Conservation (phyloP, 2,113 vertebrate species). For the Anseranas semipalmata region DNA sequence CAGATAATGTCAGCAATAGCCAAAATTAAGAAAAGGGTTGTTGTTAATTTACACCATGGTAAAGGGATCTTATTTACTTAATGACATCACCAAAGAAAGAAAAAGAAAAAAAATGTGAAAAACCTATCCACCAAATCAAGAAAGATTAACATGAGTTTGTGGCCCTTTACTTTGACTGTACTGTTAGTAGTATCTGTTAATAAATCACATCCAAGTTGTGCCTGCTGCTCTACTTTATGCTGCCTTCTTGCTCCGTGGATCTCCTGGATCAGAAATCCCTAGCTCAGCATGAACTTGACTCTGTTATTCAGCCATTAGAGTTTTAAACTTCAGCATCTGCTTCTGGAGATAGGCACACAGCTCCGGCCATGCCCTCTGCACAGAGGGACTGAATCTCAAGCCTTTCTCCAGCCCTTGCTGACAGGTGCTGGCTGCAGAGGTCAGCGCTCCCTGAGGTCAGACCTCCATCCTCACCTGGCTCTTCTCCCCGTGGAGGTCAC, state of each 20-base stretch:
- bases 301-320: background rate
- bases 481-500: background rate
- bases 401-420: fast-evolving
- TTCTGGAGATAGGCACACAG: fast-evolving
- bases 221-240: background rate
- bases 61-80: background rate
- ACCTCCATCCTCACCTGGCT: background rate
- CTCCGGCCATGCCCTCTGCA: background rate
- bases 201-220: background rate
- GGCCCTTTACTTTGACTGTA: background rate
- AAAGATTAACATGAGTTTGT: background rate
- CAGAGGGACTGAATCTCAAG: background rate
- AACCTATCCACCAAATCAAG: background rate
- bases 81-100: background rate
- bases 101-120: background rate
- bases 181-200: background rate
- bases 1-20: background rate
- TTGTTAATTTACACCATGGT: background rate
- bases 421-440: fast-evolving
- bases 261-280: background rate
- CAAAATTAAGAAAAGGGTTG: background rate
- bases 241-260: background rate
- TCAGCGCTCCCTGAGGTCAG: fast-evolving
- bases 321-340: background rate
- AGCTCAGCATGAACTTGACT: background rate